Conservation (phyloP, 2,113 vertebrate species). For the Ptilonorhynchus violaceus region DNA sequence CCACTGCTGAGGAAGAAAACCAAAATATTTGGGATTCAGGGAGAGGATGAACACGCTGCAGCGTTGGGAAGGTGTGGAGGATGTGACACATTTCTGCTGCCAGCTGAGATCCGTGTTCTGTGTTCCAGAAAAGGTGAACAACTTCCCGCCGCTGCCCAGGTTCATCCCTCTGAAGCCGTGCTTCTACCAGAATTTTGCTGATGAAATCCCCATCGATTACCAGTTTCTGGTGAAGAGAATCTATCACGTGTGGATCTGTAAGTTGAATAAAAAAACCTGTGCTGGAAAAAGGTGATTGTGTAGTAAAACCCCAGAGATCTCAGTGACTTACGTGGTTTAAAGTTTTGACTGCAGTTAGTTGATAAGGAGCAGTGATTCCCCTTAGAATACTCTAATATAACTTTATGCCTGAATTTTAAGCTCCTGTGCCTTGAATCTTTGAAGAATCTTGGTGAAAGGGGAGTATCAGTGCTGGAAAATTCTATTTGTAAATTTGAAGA, state of each 20-base stretch:
- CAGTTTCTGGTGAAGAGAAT: conserved; percentile 85
- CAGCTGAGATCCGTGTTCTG: neutral
- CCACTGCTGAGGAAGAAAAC: neutral
- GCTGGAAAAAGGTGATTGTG: neutral
- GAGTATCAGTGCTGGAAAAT: neutral
- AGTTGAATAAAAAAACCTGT: conserved; percentile 39
- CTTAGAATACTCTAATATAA: neutral
- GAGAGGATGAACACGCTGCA: neutral
- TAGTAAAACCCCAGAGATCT: neutral
- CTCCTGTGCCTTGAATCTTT: neutral
- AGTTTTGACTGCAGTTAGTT: neutral
- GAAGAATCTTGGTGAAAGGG: neutral
- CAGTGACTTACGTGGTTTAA: fast-evolving
- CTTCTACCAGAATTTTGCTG: conserved; percentile 92
- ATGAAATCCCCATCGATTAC: conserved; percentile 87
- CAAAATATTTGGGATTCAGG: neutral
- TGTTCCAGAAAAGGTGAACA: conserved; percentile 82
- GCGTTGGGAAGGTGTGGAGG: neutral
- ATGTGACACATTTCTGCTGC: neutral
- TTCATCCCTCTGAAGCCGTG: conserved; percentile 89
- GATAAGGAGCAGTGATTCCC: neutral
- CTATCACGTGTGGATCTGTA: conserved; percentile 93
- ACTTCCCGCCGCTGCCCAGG: conserved; percentile 89
- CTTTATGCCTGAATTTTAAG: neutral
- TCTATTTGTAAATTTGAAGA: neutral